Percentiles rank a stretch among this genome's conserved stretches.
Evolutionary conservation across 1,140 invertebrate species (phyloP).

Genomic region (Aphis craccivora): DNA sequence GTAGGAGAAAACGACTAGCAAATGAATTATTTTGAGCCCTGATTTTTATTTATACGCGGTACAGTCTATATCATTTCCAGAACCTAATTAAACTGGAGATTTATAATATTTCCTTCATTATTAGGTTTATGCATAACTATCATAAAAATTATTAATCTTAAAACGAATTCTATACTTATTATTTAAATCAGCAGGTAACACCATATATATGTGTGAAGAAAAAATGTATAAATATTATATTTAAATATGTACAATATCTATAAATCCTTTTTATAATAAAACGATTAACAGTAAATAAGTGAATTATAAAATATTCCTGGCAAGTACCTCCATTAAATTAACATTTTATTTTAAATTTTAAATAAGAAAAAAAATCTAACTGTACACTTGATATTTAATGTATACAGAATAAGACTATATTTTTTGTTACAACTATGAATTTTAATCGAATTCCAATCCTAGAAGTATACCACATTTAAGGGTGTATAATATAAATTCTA

Average conservation of each 20-base stretch:
- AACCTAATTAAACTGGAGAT: constrained; percentile 47
- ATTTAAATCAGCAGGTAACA: background rate
- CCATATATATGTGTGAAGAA: background rate
- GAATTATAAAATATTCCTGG: background rate
- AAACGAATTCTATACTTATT: background rate
- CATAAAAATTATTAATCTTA: background rate
- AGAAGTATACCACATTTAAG: background rate
- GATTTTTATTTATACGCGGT: constrained; percentile 41
- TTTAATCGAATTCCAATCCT: background rate
- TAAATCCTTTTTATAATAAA: background rate
- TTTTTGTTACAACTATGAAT: background rate
- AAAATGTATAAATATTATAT: background rate
- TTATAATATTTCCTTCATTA: constrained; percentile 32
- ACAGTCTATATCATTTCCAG: constrained; percentile 39
- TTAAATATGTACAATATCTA: background rate
- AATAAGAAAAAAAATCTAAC: background rate
- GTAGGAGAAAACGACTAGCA: constrained; percentile 26
- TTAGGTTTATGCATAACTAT: background rate
- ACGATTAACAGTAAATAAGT: background rate
- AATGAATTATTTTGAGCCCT: constrained; percentile 38
- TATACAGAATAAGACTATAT: background rate
- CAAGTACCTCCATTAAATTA: background rate
- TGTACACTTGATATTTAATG: too few relatives aligned
- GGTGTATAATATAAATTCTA: background rate
- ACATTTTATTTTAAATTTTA: background rate